Base-by-base conservation (phyloP, 2,113 vertebrate species). In the Otis tarda region DNA sequence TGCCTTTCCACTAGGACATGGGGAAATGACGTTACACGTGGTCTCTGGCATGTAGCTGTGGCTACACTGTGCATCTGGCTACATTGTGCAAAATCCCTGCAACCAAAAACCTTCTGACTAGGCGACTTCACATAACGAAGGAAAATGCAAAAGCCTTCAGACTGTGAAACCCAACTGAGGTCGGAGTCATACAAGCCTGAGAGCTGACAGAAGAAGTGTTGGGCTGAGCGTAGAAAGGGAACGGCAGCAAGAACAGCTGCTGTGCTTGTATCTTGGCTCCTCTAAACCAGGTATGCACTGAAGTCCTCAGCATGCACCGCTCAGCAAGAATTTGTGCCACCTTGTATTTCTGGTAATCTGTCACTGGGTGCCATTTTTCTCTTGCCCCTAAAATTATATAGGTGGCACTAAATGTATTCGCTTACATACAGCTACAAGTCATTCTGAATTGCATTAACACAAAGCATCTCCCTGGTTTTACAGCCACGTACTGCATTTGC, bases 251-350 rank as follows among this genome's bases (percentile, higher is more conserved):
- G 71, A 55, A 45, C 37, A 64, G 83, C 25, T 52, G 35, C 63
- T 17, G 17, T 11, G n/a, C 31, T 53, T n/a, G 6, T 41, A 8
- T 1, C 25, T 64, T 5, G 2, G 79, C 39, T 68, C 31, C 64
- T n/a, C 9, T 10, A 37, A 69, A 13, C 3, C 57, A 43, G 41
- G 3, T 10, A 23, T 23, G 61, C 21, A 10, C 31, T 9, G 7
- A 23, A 53, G 47, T 1, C 49, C 27, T 19, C 71, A 9, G 12
- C 0, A 0, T 5, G 52, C 23, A 6, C 23, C 31, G 39, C n/a
- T 56, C 16, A n/a, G 22, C 53, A n/a, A 64, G 43, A 31, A 33
- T 17, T 17, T 30, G 22, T 6, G 1, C 16, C 33, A 41, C 52
- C 30, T 37, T 39, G 19, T 43, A 3, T 31, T 50, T 43, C 91